phyloP scores from a whole-genome alignment of 2,113 vertebrate genomes.

The Syngnathoides biaculeatus region DNA sequence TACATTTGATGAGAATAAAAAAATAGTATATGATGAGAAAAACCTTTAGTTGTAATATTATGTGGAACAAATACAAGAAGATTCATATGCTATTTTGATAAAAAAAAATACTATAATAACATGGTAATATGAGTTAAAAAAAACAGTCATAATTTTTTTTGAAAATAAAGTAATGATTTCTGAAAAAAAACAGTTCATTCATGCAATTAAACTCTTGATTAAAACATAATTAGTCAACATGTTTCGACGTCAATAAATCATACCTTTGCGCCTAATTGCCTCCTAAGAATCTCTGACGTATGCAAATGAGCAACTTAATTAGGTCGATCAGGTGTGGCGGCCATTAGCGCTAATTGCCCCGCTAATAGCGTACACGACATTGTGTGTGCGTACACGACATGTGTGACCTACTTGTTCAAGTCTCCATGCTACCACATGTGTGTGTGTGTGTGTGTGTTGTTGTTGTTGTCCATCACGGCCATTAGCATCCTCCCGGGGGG shows the following conservation, averaged over 20 bases:
- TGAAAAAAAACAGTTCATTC: neutral
- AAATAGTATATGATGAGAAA: too few species aligned
- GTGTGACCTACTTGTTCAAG: conserved; percentile 3
- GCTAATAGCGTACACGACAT: conserved; percentile 1
- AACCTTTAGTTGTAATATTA: too few species aligned
- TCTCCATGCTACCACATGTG: neutral
- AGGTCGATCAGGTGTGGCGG: conserved; percentile 3
- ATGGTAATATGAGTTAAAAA: neutral
- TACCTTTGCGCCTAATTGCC: neutral
- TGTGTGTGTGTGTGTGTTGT: conserved; percentile 3
- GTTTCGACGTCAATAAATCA: conserved; percentile 3
- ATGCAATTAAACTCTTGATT: neutral
- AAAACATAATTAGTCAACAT: neutral
- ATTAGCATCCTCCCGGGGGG: conserved; percentile 68
- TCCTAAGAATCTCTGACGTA: conserved; percentile 3
- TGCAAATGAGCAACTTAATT: conserved; percentile 12
- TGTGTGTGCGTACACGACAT: neutral
- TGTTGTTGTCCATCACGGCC: conserved; percentile 62
- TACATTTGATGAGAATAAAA: too few species aligned
- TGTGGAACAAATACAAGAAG: too few species aligned
- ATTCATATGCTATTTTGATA: too few species aligned
- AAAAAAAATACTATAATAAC: neutral
- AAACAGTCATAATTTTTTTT: too few species aligned
- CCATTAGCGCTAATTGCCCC: conserved; percentile 7
- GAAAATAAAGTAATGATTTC: neutral